Conservation (phyloP, 2,888 invertebrate genomes). For the Cryptosula pallasiana region DNA sequence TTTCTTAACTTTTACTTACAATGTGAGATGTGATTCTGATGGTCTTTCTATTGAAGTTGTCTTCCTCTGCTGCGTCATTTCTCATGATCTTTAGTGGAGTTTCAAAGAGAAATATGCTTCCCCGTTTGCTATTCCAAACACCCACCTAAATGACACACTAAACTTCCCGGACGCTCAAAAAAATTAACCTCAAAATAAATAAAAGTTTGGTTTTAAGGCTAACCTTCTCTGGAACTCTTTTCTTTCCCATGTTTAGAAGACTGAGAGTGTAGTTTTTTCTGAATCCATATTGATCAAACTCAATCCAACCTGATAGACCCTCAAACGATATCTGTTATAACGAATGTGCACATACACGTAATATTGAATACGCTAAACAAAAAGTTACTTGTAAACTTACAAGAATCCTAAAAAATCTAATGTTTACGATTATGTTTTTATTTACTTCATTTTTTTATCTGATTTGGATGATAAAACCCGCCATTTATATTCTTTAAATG, state of each 20-base stretch:
- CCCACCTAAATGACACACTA: background rate
- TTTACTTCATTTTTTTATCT: too few relatives aligned
- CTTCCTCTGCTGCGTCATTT: background rate
- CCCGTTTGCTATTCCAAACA: background rate
- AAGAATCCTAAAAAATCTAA: too few relatives aligned
- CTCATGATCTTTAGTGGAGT: background rate
- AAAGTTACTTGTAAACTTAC: too few relatives aligned
- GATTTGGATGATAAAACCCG: too few relatives aligned
- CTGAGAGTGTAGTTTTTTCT: conserved; percentile 18
- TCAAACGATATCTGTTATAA: background rate
- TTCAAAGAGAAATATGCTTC: background rate
- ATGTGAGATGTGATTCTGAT: conserved; percentile 11
- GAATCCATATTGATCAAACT: conserved; percentile 20
- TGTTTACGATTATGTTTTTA: too few relatives aligned
- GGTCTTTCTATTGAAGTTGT: background rate
- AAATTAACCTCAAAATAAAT: too few relatives aligned
- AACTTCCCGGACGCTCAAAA: too few relatives aligned
- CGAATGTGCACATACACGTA: too few relatives aligned
- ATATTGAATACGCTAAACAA: too few relatives aligned
- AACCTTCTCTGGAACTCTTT: conserved; percentile 15
- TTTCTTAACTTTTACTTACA: too few relatives aligned
- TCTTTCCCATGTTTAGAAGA: conserved; percentile 1
- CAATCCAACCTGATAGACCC: conserved; percentile 16
- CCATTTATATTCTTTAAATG: too few relatives aligned
- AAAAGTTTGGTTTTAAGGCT: too few relatives aligned